Percentiles rank a stretch among this genome's conserved stretches.
Evolutionary conservation across 2,113 vertebrate genomes (phyloP).

Genomic region (Notechis scutatus): DNA sequence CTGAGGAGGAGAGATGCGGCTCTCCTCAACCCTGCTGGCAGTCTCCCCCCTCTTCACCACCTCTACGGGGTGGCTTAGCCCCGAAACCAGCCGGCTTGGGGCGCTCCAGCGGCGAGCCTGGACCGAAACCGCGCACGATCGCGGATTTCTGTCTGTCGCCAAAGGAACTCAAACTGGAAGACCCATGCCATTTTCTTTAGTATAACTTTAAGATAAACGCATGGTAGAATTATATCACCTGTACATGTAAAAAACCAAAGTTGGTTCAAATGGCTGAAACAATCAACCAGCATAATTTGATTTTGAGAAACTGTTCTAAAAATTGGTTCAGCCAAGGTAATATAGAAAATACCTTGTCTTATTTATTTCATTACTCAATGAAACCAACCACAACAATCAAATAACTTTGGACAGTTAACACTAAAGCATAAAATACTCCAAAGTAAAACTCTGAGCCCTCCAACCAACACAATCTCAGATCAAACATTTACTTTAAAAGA

Average conservation of each 20-base stretch:
- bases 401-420: background rate
- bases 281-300: background rate
- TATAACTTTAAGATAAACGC: background rate
- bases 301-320: background rate
- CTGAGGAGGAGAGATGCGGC: no score
- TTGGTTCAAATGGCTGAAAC: background rate
- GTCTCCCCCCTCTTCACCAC: no score
- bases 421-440: background rate
- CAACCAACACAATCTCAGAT: background rate
- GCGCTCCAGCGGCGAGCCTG: no score
- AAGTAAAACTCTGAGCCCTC: background rate
- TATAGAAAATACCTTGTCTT: background rate
- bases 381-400: background rate
- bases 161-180: no score
- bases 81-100: no score
- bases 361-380: background rate
- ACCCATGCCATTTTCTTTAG: background rate
- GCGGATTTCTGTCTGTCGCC: no score
- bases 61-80: no score
- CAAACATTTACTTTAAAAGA: background rate
- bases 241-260: background rate
- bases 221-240: background rate
- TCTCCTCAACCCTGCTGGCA: no score
- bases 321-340: background rate
- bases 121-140: no score